Base-by-base conservation (phyloP, 2,888 invertebrate genomes). In the Deilephila porcellus region DNA sequence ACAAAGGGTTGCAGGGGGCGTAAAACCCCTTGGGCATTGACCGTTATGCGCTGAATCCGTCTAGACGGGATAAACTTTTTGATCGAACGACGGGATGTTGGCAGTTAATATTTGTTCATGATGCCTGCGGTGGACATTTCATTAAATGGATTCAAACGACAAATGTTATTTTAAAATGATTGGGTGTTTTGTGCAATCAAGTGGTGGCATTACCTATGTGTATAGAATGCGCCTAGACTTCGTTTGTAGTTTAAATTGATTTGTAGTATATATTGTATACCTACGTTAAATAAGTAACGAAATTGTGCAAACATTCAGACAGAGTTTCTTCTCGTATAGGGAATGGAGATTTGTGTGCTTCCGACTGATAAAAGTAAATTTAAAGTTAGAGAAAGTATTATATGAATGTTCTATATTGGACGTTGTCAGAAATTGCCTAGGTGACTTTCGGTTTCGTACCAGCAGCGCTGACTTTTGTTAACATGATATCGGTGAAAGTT, bases 401-500 rank as follows among this genome's bases (percentile, higher is more conserved):
- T 20, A 52, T 45, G 25, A 67, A 67, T 67, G n/a, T 20, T 67
- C 25, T 52, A 11, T 67, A 25, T 52, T 29, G 52, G 20, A 17
- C 14, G 67, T 67, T 67, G 67, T 52, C 67, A 67, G 67, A 67
- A 67, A 63, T 34, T 32, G n/a, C 20, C 59, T 71, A 71, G 14
- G 17, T 73, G 71, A 37, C 71, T 74, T 59, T 72, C 67, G 67
- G 67, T 67, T 67, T 67, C 67, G 52, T 67, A 67, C 7, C 56
- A 56, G 45, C 74, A 77, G 77, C 87, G 80, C 88, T 91, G 88
- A 86, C 86, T 88, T 89, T 85, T 88, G 75, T 77, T 78, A 77
- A 83, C 77, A 77, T 79, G 75, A 78, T 81, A 86, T 85, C 79
- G 83, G 91, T 91, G 91, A 92, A 91, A 92, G 92, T 67, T 67